Conservation (phyloP, 2,113 vertebrate species). For the Apteryx owenii region DNA sequence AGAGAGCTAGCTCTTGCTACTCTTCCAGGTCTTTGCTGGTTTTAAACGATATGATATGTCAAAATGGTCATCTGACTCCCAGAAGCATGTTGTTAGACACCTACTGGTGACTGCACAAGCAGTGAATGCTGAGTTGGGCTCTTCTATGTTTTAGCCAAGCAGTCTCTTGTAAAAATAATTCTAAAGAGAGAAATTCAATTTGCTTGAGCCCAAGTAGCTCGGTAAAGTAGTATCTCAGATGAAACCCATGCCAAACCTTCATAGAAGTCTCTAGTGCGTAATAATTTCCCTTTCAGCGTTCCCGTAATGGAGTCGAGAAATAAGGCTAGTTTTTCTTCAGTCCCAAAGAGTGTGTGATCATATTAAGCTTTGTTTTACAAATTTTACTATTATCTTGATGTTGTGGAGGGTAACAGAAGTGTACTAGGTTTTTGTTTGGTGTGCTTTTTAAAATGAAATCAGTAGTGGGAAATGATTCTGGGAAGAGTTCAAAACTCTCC, state of each 20-base stretch:
- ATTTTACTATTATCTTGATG: too few relatives aligned
- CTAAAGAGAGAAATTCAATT: neutral
- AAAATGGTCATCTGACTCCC: neutral
- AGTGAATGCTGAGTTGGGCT: fast-evolving
- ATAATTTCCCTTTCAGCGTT: neutral
- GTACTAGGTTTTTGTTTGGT: neutral
- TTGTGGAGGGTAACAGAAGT: neutral
- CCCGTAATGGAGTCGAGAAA: neutral
- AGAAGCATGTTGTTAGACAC: neutral
- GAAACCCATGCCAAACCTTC: neutral
- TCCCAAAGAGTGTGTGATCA: neutral
- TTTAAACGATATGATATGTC: neutral
- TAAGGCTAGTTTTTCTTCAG: neutral
- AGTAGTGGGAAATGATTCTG: neutral
- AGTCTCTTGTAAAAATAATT: neutral
- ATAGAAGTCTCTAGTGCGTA: neutral
- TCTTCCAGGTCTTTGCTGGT: neutral
- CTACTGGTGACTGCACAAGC: neutral
- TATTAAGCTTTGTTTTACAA: neutral
- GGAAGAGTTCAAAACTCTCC: neutral
- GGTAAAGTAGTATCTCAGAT: neutral
- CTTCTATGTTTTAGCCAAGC: neutral
- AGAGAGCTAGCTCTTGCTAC: neutral
- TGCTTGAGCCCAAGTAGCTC: conserved; percentile 11
- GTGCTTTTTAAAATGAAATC: neutral